Conservation (phyloP, 2,113 vertebrate species). For the Tachycineta bicolor region DNA sequence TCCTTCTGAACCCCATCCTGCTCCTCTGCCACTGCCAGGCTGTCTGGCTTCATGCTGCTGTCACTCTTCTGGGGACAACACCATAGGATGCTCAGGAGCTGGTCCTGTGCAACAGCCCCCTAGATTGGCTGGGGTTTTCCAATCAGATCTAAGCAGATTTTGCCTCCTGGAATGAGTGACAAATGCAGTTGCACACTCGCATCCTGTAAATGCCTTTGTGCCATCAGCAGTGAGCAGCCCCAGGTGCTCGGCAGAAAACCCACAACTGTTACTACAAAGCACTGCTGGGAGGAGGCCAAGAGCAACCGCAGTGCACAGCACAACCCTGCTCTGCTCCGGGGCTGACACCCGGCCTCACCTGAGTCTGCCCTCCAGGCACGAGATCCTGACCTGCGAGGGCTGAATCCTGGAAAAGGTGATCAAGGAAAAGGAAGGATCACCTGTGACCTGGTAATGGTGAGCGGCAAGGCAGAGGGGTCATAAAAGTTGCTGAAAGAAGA, state of each 20-base stretch:
- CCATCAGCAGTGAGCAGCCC: background rate
- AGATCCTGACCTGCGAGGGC: background rate
- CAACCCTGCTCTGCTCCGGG: accelerated
- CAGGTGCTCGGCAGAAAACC: background rate
- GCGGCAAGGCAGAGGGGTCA: background rate
- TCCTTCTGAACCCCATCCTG: background rate
- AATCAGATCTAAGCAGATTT: background rate
- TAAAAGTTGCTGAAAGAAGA: background rate
- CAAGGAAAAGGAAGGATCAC: background rate
- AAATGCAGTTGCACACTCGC: background rate
- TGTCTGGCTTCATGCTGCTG: accelerated
- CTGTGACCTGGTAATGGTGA: background rate
- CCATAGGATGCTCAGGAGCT: accelerated
- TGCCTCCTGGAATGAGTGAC: background rate
- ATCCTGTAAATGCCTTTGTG: background rate
- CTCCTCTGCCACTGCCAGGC: background rate
- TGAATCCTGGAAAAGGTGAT: background rate
- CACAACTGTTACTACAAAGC: no score
- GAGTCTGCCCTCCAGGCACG: background rate
- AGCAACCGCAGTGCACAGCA: background rate
- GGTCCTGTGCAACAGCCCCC: background rate
- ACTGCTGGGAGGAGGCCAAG: background rate
- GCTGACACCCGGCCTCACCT: background rate
- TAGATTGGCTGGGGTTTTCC: background rate
- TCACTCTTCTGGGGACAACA: background rate